Conservation (phyloP, 2,888 invertebrate species). For the Drosophila aldrichi region DNA sequence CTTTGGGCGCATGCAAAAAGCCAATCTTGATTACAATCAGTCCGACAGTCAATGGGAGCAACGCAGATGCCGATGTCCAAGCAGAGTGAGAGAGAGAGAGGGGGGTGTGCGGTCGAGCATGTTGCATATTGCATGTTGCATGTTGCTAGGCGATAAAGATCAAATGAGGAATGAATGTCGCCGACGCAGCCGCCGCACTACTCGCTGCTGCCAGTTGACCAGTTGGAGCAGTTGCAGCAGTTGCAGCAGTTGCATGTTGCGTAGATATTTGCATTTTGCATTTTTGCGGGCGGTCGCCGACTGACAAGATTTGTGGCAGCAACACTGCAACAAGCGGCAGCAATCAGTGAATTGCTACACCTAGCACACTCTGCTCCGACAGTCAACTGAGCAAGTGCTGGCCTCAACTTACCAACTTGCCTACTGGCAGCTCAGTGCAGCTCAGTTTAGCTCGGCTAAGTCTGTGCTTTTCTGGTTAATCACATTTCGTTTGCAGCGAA, state of each 20-base stretch:
- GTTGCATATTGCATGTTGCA: constrained; percentile 61
- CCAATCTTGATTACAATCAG: constrained; percentile 81
- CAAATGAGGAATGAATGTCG: constrained; percentile 81
- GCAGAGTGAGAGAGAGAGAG: neutral
- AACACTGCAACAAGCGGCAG: constrained; percentile 40
- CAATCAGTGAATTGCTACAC: constrained; percentile 45
- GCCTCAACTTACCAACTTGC: constrained; percentile 20
- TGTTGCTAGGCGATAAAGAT: constrained; percentile 79
- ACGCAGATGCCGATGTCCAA: constrained; percentile 22
- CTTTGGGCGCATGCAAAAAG: constrained; percentile 70
- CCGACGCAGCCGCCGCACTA: constrained; percentile 65
- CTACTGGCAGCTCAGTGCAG: neutral
- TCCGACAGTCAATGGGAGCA: constrained; percentile 56
- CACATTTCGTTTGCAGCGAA: neutral
- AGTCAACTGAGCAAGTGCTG: constrained; percentile 45
- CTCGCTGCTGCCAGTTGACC: constrained; percentile 23
- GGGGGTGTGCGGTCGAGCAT: constrained; percentile 8
- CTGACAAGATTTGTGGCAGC: constrained; percentile 73
- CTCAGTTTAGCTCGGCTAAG: neutral
- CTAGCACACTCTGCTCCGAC: neutral
- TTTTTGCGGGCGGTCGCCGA: constrained; percentile 63
- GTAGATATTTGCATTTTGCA: constrained; percentile 75
- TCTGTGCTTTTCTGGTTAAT: constrained; percentile 16
- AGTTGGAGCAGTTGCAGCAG: constrained; percentile 39
- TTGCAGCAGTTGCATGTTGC: constrained; percentile 67